Conservation (phyloP, 2,113 vertebrate species). For the Pterocles gutturalis region DNA sequence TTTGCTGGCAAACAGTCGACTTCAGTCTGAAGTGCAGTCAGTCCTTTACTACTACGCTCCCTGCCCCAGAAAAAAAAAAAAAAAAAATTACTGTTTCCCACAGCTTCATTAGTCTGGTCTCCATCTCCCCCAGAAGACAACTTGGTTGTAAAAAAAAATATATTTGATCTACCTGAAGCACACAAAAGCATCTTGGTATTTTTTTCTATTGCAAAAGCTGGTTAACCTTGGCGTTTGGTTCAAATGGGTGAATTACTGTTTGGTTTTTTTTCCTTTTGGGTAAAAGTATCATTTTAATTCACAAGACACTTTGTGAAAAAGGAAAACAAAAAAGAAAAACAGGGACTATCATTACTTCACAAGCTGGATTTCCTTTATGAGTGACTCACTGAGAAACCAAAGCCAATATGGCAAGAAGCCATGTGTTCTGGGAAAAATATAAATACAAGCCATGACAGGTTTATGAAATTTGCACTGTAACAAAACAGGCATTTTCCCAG, state of each 20-base stretch:
- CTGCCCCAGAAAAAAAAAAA: background rate
- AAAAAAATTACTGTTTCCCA: background rate
- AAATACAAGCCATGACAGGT: background rate
- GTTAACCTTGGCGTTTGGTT: background rate
- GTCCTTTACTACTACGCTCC: background rate
- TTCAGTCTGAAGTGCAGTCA: background rate
- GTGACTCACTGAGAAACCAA: constrained; percentile 20
- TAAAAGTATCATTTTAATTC: background rate
- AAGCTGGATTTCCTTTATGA: constrained; percentile 24
- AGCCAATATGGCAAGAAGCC: constrained; percentile 7
- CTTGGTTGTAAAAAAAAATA: background rate
- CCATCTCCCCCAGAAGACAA: background rate
- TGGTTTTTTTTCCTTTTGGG: background rate
- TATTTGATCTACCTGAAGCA: background rate
- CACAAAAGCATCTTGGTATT: background rate
- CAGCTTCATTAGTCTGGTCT: background rate
- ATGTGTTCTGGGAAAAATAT: background rate
- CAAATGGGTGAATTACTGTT: background rate
- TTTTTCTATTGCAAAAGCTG: background rate
- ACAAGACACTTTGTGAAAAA: background rate
- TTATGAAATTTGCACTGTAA: background rate
- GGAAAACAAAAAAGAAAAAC: background rate
- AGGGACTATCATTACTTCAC: constrained; percentile 15
- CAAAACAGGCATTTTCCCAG: background rate
- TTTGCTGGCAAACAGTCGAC: background rate